Evolutionary conservation across 1,140 invertebrate genomes (phyloP), one percentile per base, ranked within the genome.

Genomic region (Holcopasites calliopsidis): DNA sequence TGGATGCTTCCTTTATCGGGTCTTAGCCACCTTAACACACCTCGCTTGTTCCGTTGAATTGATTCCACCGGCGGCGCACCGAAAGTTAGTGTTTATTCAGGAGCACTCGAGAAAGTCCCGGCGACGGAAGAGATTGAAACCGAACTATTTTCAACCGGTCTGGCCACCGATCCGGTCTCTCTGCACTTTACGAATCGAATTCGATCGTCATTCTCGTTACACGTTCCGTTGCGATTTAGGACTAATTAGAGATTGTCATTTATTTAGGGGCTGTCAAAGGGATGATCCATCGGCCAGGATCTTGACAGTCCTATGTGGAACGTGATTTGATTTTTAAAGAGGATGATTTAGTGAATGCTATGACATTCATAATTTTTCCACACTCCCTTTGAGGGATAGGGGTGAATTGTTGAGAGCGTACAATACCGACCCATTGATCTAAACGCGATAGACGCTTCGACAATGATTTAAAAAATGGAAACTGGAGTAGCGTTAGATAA

Each of bases 21-120:
- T 13, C 42, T 21, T 10, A 40, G 11, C 38, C n/a, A 23, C 33
- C 73, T 85, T 80, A 86, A 85, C 84, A 77, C 79, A 78, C 69
- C 75, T 82, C 75, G 61, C 64, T 82, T 84, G 76, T 71, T 76
- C 77, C 58, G 52, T 73, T 62, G 75, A 82, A 86, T 86, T 85
- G 79, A 86, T 85, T 84, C 49, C 62, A 52, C 62, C 31, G 16
- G 2, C 4, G 31, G 33, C 13, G 73, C 69, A 61, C n/a, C 54
- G 49, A 76, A 81, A 88, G 84, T 82, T 85, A 80, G 85, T 86
- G 85, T 88, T 88, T 88, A 88, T 87, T 88, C 83, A 87, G 74
- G 81, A 77, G 72, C 64, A 72, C 75, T 47, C 50, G 64, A 54
- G 61, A 66, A 74, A 31, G 60, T 70, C 68, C 31, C 44, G 60